Evolutionary conservation across 2,113 vertebrate genomes (phyloP).

Genomic region (Vireo altiloquus): DNA sequence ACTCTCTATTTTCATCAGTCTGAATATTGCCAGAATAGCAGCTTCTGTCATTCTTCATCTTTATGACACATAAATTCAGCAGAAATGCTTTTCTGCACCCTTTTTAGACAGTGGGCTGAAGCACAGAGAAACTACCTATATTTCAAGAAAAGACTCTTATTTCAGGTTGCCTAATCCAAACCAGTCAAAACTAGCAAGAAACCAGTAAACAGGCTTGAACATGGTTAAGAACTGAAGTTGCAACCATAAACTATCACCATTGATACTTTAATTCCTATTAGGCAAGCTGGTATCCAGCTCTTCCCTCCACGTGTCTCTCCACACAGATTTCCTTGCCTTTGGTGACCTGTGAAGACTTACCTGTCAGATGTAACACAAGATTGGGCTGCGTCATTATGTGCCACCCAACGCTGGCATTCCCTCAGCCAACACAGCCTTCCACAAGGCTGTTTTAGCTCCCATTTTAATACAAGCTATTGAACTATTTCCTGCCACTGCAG

Average conservation of each 20-base stretch:
- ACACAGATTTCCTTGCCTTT: not conserved
- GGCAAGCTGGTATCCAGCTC: not conserved
- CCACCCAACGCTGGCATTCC: not conserved
- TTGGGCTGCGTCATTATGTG: not conserved
- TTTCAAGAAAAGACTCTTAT: not conserved
- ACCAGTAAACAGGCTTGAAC: not conserved
- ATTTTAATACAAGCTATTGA: not conserved
- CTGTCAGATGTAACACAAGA: not conserved
- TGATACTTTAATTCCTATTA: not conserved
- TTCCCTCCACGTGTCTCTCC: not conserved
- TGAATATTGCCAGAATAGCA: not conserved
- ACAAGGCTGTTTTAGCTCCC: not conserved
- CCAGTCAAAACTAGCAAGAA: not conserved
- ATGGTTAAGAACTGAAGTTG: not conserved
- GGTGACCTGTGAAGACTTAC: not conserved
- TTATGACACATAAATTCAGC: not conserved
- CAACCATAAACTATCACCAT: not conserved
- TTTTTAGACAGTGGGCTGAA: not conserved
- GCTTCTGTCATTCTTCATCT: not conserved
- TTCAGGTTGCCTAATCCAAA: not conserved
- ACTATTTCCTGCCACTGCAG: not conserved
- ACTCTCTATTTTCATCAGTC: not conserved
- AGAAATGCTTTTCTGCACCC: not conserved
- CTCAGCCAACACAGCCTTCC: not conserved
- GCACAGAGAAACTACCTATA: not conserved